Percentiles rank a stretch among this genome's conserved stretches.
Conservation (phyloP, 2,888 invertebrate genomes). For the Drosophila affinis region DNA sequence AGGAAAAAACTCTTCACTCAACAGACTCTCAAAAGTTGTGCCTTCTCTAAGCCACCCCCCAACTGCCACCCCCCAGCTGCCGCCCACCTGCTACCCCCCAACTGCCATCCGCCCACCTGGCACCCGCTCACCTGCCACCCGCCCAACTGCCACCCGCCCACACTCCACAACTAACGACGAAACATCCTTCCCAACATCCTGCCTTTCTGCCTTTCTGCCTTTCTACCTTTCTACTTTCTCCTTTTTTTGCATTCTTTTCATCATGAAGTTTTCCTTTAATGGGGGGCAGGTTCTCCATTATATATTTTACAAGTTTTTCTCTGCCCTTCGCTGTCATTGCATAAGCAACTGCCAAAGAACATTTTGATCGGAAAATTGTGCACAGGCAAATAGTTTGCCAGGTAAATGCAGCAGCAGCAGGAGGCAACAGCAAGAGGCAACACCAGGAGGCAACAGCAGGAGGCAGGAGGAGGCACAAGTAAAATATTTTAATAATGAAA, state of each 20-base stretch:
- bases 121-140: too few species aligned
- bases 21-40: background rate
- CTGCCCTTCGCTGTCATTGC: conserved; percentile 15
- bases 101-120: too few species aligned
- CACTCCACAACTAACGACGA: background rate
- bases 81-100: too few species aligned
- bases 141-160: too few species aligned
- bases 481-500: conserved; percentile 63
- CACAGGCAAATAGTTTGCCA: conserved; percentile 38
- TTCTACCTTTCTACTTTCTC: background rate
- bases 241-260: background rate
- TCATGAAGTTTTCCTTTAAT: conserved; percentile 32
- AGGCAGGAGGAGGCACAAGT: conserved; percentile 1
- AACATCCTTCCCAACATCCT: background rate
- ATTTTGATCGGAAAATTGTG: conserved; percentile 3
- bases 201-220: background rate
- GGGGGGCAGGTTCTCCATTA: background rate
- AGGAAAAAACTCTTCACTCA: background rate
- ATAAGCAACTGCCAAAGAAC: conserved; percentile 7
- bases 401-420: conserved; percentile 27
- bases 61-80: too few species aligned
- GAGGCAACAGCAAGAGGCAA: background rate
- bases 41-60: background rate
- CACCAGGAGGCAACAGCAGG: background rate
- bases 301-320: conserved; percentile 2